Evolutionary conservation across 1,140 invertebrate genomes (phyloP), one percentile per base, ranked within the genome.

Genomic region (Octopus sinensis): DNA sequence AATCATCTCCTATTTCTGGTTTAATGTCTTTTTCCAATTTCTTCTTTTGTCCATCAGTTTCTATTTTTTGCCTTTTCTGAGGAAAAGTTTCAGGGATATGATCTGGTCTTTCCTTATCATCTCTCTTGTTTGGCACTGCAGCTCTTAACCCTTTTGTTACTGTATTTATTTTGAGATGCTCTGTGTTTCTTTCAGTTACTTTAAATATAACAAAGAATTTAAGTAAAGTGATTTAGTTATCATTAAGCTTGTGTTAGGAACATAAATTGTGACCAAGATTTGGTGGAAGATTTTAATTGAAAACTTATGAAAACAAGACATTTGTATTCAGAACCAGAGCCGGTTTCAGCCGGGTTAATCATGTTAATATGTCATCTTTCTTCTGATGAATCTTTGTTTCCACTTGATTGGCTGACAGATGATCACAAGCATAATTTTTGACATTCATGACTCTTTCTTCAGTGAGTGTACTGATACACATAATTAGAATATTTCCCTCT

Each of bases 371-470:
- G 81, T 89, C 89, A 68, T 86, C 94, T 84, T 98, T 98, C 89
- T 97, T 98, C 0, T 94, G 94, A 88, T 95, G 94, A 90, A 98
- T 94, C 91, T 99, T 99, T 84, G 94, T 93, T 86, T 98, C 97
- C 53, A 99, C 95, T 82, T 98, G 92, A 87, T 95, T 96, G 4
- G 95, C 94, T 6, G 99, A 91, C 53, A 99, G 92, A 81, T 94
- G 92, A 90, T 99, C 97, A 92, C 98, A 99, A 17, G 97, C 97
- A 92, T 97, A 83, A 53, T 93, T 92, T 88, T 97, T 98, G 0
- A 99, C 95, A 84, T 96, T 94, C 93, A 98, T 96, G 0, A 99
- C 95, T 0, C 98, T 98, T 80, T 95, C 93, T 84, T 97, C 96
- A 56, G 94, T 96, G 0, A 98, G 88, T 0, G 97, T 98, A 68